Evolutionary conservation across 2,797 vertebrate genomes (phyloP).

Genomic region (Uromys caudimaculatus): DNA sequence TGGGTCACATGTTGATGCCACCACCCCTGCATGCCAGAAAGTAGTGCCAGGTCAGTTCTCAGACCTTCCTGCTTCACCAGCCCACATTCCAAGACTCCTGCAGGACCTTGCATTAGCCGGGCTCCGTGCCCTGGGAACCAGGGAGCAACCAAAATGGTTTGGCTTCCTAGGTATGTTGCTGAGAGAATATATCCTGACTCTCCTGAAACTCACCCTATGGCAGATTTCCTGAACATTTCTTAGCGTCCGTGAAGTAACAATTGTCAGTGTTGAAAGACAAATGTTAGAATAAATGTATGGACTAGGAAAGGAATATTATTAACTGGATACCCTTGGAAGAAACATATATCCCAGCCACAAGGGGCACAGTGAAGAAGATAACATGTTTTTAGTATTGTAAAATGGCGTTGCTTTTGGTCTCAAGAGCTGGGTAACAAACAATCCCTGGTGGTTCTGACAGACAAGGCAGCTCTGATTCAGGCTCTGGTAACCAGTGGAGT

Average conservation of each 20-base stretch:
- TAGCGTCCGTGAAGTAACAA: neutral
- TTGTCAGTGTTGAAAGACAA: neutral
- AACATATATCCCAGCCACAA: neutral
- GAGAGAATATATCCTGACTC: neutral
- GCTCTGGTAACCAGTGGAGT: neutral
- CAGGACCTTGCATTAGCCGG: neutral
- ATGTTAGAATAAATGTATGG: neutral
- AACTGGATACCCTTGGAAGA: neutral
- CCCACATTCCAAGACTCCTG: neutral
- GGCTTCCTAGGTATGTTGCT: neutral
- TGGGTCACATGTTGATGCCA: neutral
- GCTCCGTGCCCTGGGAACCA: neutral
- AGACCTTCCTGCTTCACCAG: neutral
- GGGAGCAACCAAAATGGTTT: neutral
- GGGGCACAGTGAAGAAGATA: neutral
- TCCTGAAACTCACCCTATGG: neutral
- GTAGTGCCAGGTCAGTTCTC: neutral
- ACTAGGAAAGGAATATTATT: neutral
- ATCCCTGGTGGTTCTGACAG: neutral
- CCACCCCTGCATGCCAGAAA: neutral
- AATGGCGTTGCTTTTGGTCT: neutral
- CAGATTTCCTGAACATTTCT: neutral
- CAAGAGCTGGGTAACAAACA: neutral
- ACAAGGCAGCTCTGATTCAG: neutral
- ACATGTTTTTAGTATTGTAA: neutral